These are phyloP conservation scores for Siniperca chuatsi DNA, from an alignment of 2,113 vertebrate genomes.

Conservation along the genomic window DNA sequence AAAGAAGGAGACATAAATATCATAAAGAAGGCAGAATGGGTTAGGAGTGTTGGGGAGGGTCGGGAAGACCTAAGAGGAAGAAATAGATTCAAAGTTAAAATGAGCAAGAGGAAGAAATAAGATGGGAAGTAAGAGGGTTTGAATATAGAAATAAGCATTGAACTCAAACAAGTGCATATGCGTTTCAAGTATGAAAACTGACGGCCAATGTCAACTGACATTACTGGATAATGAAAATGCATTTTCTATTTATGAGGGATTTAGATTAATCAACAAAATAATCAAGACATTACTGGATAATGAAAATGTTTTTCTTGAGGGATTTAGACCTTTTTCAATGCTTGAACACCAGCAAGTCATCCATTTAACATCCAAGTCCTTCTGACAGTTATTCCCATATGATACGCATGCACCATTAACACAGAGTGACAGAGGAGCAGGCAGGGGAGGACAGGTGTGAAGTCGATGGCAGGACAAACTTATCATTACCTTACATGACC, in stretches of 20 bases:
- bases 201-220: background rate
- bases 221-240: background rate
- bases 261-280: background rate
- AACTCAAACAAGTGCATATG: background rate
- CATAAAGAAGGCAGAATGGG: background rate
- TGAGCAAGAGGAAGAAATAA: background rate
- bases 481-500: background rate
- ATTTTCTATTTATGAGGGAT: background rate
- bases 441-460: background rate
- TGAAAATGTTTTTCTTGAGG: background rate
- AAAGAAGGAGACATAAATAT: background rate
- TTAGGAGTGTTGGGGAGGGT: background rate
- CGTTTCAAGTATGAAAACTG: background rate
- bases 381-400: constrained; percentile 23
- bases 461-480: constrained; percentile 3
- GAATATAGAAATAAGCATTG: background rate
- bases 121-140: background rate
- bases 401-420: constrained; percentile 23
- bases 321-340: background rate
- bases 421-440: constrained; percentile 21
- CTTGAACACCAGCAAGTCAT: constrained; percentile 5
- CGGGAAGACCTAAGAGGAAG: background rate
- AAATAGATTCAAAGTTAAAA: background rate
- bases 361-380: constrained; percentile 5
- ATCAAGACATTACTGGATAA: background rate